Evolutionary conservation across 2,888 invertebrate genomes (phyloP).

Genomic region (Hyles lineata): DNA sequence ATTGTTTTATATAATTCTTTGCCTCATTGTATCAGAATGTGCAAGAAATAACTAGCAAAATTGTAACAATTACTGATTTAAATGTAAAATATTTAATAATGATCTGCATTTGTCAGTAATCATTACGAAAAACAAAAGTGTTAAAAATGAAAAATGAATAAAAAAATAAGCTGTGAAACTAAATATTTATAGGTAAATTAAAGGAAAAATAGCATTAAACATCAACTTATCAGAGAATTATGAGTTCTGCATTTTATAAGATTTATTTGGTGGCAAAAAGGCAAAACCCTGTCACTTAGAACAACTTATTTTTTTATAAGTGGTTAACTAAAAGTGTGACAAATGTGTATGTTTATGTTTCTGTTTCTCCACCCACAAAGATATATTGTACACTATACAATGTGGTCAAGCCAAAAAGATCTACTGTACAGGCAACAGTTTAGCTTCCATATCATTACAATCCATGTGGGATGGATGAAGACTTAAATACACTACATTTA

Average conservation of each 20-base stretch:
- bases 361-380: conserved; percentile 47
- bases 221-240: conserved; percentile 42
- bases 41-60: conserved; percentile 56
- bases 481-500: conserved; percentile 14
- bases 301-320: conserved; percentile 79
- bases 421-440: conserved; percentile 79
- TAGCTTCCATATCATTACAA: conserved; percentile 60
- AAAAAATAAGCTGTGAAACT: conserved; percentile 81
- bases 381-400: conserved; percentile 63
- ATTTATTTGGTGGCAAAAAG: conserved; percentile 42
- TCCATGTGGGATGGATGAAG: conserved; percentile 55
- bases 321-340: conserved; percentile 67
- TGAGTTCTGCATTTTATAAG: conserved; percentile 40
- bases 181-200: conserved; percentile 51
- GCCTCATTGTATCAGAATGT: conserved; percentile 45
- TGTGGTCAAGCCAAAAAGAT: conserved; percentile 73
- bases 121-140: conserved; percentile 62
- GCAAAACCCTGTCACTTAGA: conserved; percentile 62
- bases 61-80: conserved; percentile 52
- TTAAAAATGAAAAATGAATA: conserved; percentile 54
- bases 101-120: conserved; percentile 48
- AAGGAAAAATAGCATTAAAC: conserved; percentile 50
- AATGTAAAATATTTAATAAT: neutral
- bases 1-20: conserved; percentile 30
- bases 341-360: conserved; percentile 54